These are phyloP conservation scores for Yponomeuta plumbellus DNA, from an alignment of 2,888 invertebrate species.

Conservation along the genomic window DNA sequence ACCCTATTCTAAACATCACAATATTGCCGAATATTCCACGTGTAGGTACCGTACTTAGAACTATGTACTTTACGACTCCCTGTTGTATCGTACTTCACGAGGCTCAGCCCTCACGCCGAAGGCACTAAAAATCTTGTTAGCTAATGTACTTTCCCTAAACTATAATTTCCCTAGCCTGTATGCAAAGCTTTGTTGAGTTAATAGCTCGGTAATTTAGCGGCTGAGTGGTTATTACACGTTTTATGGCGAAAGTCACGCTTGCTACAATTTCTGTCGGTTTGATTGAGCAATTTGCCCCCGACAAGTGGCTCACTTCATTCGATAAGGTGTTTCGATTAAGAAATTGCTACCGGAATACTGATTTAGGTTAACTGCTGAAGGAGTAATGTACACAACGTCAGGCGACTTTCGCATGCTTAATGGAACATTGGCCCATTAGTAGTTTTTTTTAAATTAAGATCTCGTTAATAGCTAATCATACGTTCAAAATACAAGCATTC, in stretches of 20 bases:
- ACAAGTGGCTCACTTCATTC: slow-evolving; percentile 37
- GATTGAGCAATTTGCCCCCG: slow-evolving; percentile 59
- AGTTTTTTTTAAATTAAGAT: too few species aligned
- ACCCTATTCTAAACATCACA: too few species aligned
- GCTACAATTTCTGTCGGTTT: slow-evolving; percentile 37
- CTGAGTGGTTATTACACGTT: slow-evolving; percentile 45
- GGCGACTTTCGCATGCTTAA: too few species aligned
- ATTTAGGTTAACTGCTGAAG: slow-evolving; percentile 8
- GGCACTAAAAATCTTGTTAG: background rate
- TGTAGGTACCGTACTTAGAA: too few species aligned
- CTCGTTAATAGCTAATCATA: too few species aligned
- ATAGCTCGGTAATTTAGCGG: slow-evolving; percentile 44
- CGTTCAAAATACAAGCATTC: too few species aligned
- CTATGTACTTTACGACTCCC: too few species aligned
- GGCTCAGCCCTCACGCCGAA: background rate
- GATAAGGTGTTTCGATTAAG: slow-evolving; percentile 47
- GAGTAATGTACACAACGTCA: background rate
- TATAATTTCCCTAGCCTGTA: background rate
- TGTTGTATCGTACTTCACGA: too few species aligned
- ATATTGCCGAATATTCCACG: too few species aligned
- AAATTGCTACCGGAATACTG: slow-evolving; percentile 33
- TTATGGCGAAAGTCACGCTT: slow-evolving; percentile 52
- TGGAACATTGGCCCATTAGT: too few species aligned
- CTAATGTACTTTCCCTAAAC: slow-evolving; percentile 1
- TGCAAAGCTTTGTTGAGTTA: slow-evolving; percentile 28